Evolutionary conservation across 2,113 vertebrate species (phyloP).

Genomic region (Saimiri boliviensis): DNA sequence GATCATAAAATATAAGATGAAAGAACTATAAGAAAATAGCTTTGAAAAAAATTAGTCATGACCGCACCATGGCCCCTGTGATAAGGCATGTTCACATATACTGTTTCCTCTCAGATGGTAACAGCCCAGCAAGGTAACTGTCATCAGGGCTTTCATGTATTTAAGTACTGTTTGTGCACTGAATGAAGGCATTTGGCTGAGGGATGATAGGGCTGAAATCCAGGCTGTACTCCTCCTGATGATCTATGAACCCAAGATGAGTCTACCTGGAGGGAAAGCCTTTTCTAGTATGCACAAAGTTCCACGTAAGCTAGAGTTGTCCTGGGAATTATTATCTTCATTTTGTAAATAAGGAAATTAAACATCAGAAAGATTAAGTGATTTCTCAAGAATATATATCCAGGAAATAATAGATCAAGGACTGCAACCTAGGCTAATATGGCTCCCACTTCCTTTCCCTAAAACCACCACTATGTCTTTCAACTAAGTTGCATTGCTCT

Average conservation of each 20-base stretch:
- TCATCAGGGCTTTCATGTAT: background rate
- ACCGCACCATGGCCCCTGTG: background rate
- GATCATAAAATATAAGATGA: background rate
- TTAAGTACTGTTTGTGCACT: background rate
- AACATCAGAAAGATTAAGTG: background rate
- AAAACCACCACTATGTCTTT: background rate
- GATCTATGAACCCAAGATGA: background rate
- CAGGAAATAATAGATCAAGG: background rate
- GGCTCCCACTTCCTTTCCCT: background rate
- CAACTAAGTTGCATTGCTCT: background rate
- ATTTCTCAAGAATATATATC: background rate
- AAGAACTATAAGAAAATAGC: background rate
- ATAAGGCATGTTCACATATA: background rate
- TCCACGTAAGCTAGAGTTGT: background rate
- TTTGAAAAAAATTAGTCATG: background rate
- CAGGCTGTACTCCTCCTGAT: background rate
- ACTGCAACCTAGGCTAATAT: background rate
- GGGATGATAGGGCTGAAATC: background rate
- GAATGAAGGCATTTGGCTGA: background rate
- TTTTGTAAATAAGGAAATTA: background rate
- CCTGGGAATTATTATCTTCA: background rate
- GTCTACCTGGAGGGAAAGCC: background rate
- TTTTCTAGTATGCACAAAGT: background rate
- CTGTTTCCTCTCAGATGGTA: background rate
- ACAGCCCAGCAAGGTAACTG: background rate